Evolutionary conservation across 2,113 vertebrate genomes (phyloP).

Genomic region (Eudyptes chrysolophus): DNA sequence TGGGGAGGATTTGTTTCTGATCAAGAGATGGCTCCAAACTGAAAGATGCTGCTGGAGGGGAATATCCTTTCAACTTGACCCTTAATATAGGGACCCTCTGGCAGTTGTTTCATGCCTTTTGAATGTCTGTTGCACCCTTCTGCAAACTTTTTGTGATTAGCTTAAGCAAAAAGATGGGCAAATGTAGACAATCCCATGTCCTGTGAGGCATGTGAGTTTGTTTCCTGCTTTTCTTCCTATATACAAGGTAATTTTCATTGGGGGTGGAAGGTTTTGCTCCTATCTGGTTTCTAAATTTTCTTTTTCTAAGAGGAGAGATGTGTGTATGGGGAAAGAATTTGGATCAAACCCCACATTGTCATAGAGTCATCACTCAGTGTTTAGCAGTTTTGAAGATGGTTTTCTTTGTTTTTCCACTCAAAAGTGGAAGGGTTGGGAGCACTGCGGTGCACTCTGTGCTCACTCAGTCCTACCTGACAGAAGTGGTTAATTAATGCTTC

Average conservation of each 20-base stretch:
- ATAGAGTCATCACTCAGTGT: background rate
- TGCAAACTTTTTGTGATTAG: background rate
- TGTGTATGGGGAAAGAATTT: background rate
- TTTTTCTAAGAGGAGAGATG: background rate
- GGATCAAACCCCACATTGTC: background rate
- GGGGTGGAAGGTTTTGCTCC: background rate
- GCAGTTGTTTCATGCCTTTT: background rate
- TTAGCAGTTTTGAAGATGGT: background rate
- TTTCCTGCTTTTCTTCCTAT: background rate
- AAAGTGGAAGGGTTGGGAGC: background rate
- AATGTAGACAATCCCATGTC: background rate
- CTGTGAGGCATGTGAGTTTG: background rate
- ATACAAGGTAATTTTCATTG: background rate
- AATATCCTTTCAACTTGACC: conserved; percentile 23
- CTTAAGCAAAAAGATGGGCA: background rate
- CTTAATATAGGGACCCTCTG: background rate
- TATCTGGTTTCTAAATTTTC: background rate
- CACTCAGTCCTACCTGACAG: background rate
- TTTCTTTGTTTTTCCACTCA: background rate
- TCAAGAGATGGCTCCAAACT: conserved; percentile 10
- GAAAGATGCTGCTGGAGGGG: background rate
- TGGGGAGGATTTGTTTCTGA: conserved; percentile 58
- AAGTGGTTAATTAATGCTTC: background rate
- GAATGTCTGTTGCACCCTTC: background rate
- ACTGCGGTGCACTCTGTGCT: background rate